A percentile compares a stretch with the other conserved stretches of the same genome.
Conservation (phyloP, 2,888 invertebrate genomes). For the Matsumyia berberina region DNA sequence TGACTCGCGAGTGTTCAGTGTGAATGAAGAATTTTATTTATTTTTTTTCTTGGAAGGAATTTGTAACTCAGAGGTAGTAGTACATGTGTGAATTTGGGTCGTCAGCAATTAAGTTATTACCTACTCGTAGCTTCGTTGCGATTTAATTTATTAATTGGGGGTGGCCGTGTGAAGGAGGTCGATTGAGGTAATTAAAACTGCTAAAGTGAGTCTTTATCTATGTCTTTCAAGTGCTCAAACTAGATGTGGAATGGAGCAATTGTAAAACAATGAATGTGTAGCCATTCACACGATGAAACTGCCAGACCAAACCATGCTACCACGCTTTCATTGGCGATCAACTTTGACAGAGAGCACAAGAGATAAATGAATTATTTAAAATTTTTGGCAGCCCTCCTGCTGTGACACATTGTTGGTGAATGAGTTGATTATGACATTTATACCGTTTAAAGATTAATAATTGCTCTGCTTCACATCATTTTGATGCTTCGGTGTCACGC, state of each 20-base stretch:
- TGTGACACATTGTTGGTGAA: conserved; percentile 23
- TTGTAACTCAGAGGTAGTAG: conserved; percentile 43
- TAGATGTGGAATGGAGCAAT: conserved; percentile 35
- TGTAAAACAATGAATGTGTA: not conserved
- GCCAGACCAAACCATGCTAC: not conserved
- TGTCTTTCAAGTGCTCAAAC: not conserved
- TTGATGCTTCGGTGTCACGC: conserved; percentile 38
- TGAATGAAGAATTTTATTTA: conserved; percentile 65
- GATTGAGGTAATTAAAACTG: conserved; percentile 60
- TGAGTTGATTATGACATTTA: conserved; percentile 70
- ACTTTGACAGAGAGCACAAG: not conserved
- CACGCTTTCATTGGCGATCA: not conserved
- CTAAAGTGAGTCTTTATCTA: conserved; percentile 58
- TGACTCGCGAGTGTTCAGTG: conserved; percentile 58
- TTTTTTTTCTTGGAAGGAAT: conserved; percentile 48
- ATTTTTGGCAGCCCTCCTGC: conserved; percentile 27
- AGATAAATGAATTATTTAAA: conserved; percentile 16
- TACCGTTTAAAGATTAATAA: conserved; percentile 75
- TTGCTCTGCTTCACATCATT: conserved; percentile 54
- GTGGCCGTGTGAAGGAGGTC: conserved; percentile 70
- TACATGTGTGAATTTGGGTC: conserved; percentile 66
- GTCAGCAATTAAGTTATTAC: conserved; percentile 73
- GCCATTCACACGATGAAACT: conserved; percentile 25
- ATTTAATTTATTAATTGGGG: conserved; percentile 71
- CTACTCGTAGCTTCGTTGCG: conserved; percentile 59